Evolutionary conservation across 2,797 vertebrate genomes (phyloP), one percentile per base, ranked within the genome.

Genomic region (Loris lydekkerianus): DNA sequence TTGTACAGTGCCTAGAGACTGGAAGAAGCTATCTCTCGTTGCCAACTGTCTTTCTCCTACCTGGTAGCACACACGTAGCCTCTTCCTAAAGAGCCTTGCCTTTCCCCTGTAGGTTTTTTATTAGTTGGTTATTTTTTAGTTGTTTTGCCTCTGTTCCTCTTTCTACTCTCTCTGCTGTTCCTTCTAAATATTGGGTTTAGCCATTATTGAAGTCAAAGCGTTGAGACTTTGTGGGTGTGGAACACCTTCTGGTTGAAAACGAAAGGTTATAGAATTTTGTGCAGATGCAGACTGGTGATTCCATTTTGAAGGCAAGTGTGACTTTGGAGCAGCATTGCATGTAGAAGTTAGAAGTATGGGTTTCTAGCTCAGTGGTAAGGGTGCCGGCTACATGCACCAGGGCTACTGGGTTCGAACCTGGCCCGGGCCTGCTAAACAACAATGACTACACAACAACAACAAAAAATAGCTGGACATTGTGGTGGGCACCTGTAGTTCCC

Each of bases 101-200:
- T 53, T 3, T 9, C 31, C 56, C 13, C 10, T 7, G n/a, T 80
- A 40, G 2, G 4, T 61, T 84, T 84, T 65, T 15, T 31, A 49
- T 49, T 49, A 49, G 11, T 49, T 49, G 49, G 29, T 27, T 13
- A 29, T 5, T 14, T 63, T 14, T 15, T 29, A 13, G 46, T 49
- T 49, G 46, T 78, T 49, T 76, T 61, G 27, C 31, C 56, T 86
- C 17, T n/a, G n/a, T 87, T 83, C 89, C 70, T 86, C 21, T 5
- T 46, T 87, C 53, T 13, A 5, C 29, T 37, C 21, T 37, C 25
- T 69, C 43, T 72, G 56, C 43, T 20, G 0, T 2, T 73, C 31
- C 86, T 83, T 88, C n/a, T 31, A 58, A 70, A 83, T 83, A 69
- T 78, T 5, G 31, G 80, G 37, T 67, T 83, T 78, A 90, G 58